These are phyloP conservation scores for Hippoglossus hippoglossus DNA, from an alignment of 2,797 vertebrate species.

Conservation along the genomic window DNA sequence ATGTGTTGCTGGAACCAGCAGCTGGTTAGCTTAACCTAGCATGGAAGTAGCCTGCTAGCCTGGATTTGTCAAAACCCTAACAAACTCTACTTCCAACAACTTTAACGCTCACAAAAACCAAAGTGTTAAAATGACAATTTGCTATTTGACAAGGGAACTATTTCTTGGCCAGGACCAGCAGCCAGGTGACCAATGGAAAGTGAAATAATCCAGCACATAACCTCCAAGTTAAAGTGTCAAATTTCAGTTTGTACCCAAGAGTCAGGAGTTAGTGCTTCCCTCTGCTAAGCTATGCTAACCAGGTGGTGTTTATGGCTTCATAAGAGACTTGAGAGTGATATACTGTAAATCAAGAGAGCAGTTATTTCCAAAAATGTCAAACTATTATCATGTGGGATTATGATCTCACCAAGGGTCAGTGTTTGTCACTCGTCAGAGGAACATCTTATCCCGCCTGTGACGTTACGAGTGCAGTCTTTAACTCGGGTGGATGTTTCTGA, in stretches of 20 bases:
- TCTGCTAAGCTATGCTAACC: conserved; percentile 3
- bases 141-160: not conserved
- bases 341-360: not conserved
- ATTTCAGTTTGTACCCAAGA: not conserved
- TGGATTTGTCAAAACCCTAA: not conserved
- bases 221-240: not conserved
- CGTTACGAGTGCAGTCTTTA: conserved; percentile 17
- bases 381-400: not conserved
- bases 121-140: not conserved
- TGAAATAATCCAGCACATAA: not conserved
- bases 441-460: conserved; percentile 3
- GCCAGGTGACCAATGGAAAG: not conserved
- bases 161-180: not conserved
- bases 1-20: not conserved
- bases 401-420: not conserved
- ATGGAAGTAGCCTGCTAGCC: not conserved
- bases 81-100: not conserved
- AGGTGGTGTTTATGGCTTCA: not conserved
- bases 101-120: not conserved
- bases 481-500: conserved; percentile 3
- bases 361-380: not conserved
- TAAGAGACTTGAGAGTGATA: not conserved
- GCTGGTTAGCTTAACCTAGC: not conserved
- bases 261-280: not conserved
- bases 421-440: conserved; percentile 14